Base-by-base conservation (phyloP, 2,888 invertebrate species). In the Herminia tarsipennalis region DNA sequence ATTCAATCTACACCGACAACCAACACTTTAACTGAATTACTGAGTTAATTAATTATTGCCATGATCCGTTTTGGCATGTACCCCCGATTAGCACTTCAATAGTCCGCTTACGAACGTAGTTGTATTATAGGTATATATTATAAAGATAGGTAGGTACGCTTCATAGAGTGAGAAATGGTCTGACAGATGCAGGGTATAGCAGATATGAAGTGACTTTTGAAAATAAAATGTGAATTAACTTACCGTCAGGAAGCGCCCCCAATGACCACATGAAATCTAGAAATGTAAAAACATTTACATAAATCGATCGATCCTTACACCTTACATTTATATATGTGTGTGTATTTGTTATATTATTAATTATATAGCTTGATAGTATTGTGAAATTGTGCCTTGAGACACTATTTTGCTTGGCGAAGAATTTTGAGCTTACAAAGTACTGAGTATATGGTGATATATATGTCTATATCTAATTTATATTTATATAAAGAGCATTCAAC, bases 211-310 rank as follows among this genome's bases (percentile, higher is more conserved):
- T 83, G 82, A 83, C 76, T 77, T 79, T 80, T 69, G 61, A 73
- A 70, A 79, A 83, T 81, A 77, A 81, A 82, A 81, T 80, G 73
- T 77, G 72, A 79, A 74, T 72, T 48, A 83, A 95, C 97, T 96
- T 94, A 98, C 98, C 97, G 94, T 98, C 98, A 93, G 97, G 97
- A 94, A 98, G 95, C 94, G 97, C 97, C 94, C 97, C 98, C 95
- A 98, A 95, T 93, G 97, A 97, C 98, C 98, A 98, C 97, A 98
- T 97, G 95, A 98, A 97, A 96, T 98, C 98, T 98, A 96, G 93
- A 96, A 93, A 93, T 92, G 93, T 91, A 92, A 92, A 92, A 92
- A 91, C 85, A 92, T 89, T 90, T 90, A 88, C 89, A 89, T 91
- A 89, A 91, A 85, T 90, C 85, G 89, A 90, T 78, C 89, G 83